Evolutionary conservation across 1,140 invertebrate species (phyloP).

Genomic region (Saccostrea glomerata): DNA sequence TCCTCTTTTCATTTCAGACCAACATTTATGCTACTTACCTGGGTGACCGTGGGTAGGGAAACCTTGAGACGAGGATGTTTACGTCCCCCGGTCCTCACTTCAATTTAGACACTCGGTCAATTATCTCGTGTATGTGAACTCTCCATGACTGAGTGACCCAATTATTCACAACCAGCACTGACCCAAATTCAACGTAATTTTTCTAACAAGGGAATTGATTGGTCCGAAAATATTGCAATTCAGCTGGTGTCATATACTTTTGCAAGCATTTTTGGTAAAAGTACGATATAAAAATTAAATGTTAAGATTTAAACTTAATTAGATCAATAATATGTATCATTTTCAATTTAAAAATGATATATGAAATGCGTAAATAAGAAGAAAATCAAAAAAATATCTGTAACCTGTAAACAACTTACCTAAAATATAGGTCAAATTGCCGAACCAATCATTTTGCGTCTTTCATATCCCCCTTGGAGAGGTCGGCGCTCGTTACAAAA

Average conservation of each 20-base stretch:
- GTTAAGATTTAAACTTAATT: background rate
- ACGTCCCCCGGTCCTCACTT: constrained; percentile 31
- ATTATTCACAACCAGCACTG: constrained; percentile 36
- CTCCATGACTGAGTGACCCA: constrained; percentile 36
- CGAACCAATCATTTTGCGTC: constrained; percentile 25
- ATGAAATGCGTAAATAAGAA: background rate
- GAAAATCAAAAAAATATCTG: background rate
- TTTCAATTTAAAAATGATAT: constrained; percentile 15
- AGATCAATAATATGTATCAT: background rate
- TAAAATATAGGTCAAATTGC: constrained; percentile 38
- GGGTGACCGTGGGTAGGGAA: background rate
- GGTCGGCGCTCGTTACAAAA: constrained; percentile 31
- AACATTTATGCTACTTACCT: constrained; percentile 16
- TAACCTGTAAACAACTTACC: constrained; percentile 36
- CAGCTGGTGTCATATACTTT: constrained; percentile 30
- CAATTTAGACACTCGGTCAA: constrained; percentile 33
- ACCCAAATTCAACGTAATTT: constrained; percentile 21
- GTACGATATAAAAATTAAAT: background rate
- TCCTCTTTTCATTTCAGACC: background rate
- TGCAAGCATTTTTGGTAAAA: constrained; percentile 13
- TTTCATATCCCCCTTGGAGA: constrained; percentile 3
- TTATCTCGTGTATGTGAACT: constrained; percentile 38
- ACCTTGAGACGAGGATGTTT: constrained; percentile 28
- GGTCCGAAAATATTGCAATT: constrained; percentile 13
- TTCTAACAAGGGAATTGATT: constrained; percentile 16